Evolutionary conservation across 23 tunicate species (phyloP), one percentile per base, ranked within the genome.

Genomic region (Halocynthia roretzi): DNA sequence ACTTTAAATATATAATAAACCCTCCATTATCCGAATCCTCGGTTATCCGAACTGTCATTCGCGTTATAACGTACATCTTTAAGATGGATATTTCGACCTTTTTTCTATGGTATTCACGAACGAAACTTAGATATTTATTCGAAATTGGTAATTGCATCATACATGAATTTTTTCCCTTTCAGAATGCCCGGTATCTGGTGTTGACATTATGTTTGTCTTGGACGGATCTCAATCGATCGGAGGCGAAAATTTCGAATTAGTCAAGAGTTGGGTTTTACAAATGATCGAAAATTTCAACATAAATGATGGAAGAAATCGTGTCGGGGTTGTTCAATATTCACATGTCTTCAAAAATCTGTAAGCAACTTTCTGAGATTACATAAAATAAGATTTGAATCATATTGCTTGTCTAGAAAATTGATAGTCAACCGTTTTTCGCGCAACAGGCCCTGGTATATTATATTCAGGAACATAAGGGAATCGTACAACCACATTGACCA

Each of bases 211-310:
- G 8, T 71, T 71, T 52, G 76, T 71, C 9, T 54, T 71, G 57
- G 76, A 71, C 48, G 76, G 76, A 71, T 71, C 76, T 9, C 76
- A 71, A 52, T 71, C 76, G 9, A 71, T 71, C 76, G 76, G 76
- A 10, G 56, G 56, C 17, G 56, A 52, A 4, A 71, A 71, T 22
- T 71, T 71, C 5, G 56, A 52, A 15, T 5, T 44, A 71, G 61
- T 71, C 8, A 71, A 71, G 4, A 54, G 50, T n/a, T 71, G 76
- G 76, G 76, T 71, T 11, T 52, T 71, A 4, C n/a, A 17, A 9
- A 54, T 71, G 11, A 52, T 15, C 48, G 61, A 71, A 71, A 40
- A 54, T 10, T 71, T 71, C 50, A 71, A 71, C 61, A 52, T 71
- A 17, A 49, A 71, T 6, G 50, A 53, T 50, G 76, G 76, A 8